phyloP scores from a whole-genome alignment of 2,113 vertebrate genomes.

The Caracal caracal region DNA sequence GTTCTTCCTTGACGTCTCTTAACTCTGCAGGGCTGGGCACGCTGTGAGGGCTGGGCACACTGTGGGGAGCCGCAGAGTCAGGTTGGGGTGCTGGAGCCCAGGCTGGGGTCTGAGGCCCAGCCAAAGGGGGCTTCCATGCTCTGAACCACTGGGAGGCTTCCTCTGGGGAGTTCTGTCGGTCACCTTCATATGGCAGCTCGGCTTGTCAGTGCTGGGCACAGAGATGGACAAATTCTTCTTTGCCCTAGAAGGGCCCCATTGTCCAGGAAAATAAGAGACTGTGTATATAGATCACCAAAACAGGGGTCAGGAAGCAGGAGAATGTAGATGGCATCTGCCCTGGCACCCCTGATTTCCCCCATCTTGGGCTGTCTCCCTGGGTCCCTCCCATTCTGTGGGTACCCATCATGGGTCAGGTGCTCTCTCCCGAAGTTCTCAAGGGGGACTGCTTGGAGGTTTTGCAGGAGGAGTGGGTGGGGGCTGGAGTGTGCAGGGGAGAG shows the following conservation, averaged over 20 bases:
- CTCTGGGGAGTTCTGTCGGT: not conserved
- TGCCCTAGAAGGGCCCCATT: not conserved
- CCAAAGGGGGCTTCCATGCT: not conserved
- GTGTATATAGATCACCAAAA: not conserved
- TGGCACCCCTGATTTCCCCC: not conserved
- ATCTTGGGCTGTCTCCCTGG: not conserved
- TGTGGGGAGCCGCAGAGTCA: not conserved
- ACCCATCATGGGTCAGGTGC: not conserved
- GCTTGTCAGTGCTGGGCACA: not conserved
- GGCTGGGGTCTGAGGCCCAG: not conserved
- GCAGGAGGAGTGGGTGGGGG: not conserved
- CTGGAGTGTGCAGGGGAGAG: not conserved
- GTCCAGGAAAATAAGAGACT: not conserved
- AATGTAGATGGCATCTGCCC: not conserved
- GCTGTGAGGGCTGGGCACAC: not conserved
- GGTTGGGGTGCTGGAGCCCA: not conserved
- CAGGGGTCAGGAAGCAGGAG: not conserved
- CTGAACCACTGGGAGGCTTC: not conserved
- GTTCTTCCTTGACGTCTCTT: conserved; percentile 34
- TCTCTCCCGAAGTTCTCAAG: not conserved
- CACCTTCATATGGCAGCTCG: not conserved
- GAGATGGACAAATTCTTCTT: not conserved
- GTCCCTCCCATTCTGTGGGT: not conserved
- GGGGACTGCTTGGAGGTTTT: not conserved
- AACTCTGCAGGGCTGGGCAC: not conserved